Percentiles rank a stretch among this genome's conserved stretches.
These are phyloP conservation scores for Griposia aprilina DNA, from an alignment of 2,888 invertebrate genomes.

Conservation along the genomic window DNA sequence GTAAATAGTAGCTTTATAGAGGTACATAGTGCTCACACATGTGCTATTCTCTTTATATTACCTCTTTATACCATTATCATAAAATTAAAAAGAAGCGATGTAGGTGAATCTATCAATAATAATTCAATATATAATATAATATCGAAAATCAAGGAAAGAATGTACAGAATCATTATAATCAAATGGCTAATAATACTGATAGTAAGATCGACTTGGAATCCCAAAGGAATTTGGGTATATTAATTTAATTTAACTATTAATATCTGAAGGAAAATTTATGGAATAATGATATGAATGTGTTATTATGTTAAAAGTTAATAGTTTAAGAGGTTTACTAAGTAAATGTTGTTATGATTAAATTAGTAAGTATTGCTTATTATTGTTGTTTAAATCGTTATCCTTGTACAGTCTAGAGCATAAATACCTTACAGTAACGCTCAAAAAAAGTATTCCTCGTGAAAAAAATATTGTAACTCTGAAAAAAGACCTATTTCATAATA, in stretches of 20 bases:
- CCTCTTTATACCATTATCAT: too few species aligned
- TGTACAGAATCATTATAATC: conserved; percentile 2
- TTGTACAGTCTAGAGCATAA: background rate
- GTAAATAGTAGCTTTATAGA: too few species aligned
- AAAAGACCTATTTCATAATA: too few species aligned
- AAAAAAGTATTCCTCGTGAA: too few species aligned
- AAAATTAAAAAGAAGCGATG: background rate
- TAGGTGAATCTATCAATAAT: background rate
- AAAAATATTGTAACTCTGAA: too few species aligned
- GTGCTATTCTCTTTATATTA: too few species aligned
- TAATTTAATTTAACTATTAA: background rate
- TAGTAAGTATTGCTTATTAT: background rate
- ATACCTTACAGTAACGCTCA: too few species aligned
- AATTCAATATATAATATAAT: too few species aligned
- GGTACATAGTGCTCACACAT: too few species aligned
- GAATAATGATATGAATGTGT: background rate
- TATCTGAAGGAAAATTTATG: background rate
- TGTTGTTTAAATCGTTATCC: background rate
- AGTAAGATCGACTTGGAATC: background rate
- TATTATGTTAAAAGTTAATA: too few species aligned
- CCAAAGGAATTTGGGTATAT: background rate
- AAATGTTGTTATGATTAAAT: conserved; percentile 28
- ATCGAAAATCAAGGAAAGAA: background rate
- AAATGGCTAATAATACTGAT: background rate
- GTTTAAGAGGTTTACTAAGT: background rate